Evolutionary conservation across 1,140 invertebrate species (phyloP).

Genomic region (Lutraria rhynchaena): DNA sequence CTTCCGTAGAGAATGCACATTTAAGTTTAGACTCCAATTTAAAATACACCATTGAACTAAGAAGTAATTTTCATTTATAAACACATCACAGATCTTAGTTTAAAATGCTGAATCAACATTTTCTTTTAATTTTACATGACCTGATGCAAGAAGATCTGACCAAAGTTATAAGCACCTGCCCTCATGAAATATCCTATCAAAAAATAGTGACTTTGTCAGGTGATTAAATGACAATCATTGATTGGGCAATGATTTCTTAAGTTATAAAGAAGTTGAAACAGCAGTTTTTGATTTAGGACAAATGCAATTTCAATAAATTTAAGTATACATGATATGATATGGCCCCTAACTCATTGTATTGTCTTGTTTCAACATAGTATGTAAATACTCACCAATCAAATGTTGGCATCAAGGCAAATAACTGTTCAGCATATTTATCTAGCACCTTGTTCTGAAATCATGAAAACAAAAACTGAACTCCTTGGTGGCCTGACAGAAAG

Average conservation of each 20-base stretch:
- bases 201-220: too few species aligned
- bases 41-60: too few species aligned
- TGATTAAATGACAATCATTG: too few species aligned
- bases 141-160: too few species aligned
- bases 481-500: neutral
- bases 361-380: neutral
- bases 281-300: neutral
- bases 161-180: too few species aligned
- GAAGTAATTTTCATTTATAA: too few species aligned
- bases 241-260: neutral
- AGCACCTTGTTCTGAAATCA: conserved; percentile 36
- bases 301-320: neutral
- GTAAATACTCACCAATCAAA: conserved; percentile 23
- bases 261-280: neutral
- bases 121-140: too few species aligned
- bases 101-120: too few species aligned
- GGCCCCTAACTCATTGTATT: neutral
- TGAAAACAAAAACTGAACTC: neutral
- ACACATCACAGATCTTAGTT: too few species aligned
- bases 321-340: neutral
- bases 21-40: too few species aligned
- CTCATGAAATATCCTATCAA: too few species aligned
- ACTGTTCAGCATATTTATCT: conserved; percentile 9
- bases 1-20: too few species aligned
- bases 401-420: conserved; percentile 40